Evolutionary conservation across 1,140 invertebrate species (phyloP).

Genomic region (Euschistus heros): DNA sequence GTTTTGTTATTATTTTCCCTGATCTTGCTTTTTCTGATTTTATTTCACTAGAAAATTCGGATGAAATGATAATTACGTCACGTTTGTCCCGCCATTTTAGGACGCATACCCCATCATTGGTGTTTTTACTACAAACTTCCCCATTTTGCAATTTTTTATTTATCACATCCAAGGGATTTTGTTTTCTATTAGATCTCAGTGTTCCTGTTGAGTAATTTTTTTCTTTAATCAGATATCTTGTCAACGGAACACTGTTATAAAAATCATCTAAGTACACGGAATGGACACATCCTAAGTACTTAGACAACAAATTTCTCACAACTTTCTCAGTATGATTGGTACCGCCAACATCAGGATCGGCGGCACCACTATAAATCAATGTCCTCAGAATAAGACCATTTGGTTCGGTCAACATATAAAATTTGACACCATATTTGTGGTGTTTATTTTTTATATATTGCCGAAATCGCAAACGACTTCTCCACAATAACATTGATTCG

Average conservation of each 20-base stretch:
- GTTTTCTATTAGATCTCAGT: constrained; percentile 34
- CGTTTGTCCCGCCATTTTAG: constrained; percentile 37
- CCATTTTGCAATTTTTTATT: constrained; percentile 34
- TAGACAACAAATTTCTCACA: constrained; percentile 21
- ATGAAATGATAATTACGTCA: constrained; percentile 19
- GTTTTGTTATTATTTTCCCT: constrained; percentile 2
- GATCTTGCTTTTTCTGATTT: background rate
- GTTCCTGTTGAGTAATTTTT: constrained; percentile 40
- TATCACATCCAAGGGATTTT: constrained; percentile 34
- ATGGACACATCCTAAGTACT: constrained; percentile 22
- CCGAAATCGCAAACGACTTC: constrained; percentile 33
- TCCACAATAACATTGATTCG: constrained; percentile 32
- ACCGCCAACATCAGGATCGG: constrained; percentile 6
- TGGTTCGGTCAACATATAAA: constrained; percentile 31
- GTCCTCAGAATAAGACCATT: constrained; percentile 20
- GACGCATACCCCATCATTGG: constrained; percentile 35
- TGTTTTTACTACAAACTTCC: constrained; percentile 32
- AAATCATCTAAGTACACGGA: constrained; percentile 29
- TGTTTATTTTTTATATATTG: constrained; percentile 33
- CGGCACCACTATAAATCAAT: constrained; percentile 10
- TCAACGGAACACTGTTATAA: constrained; percentile 37
- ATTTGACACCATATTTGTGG: constrained; percentile 33
- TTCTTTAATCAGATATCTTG: constrained; percentile 34
- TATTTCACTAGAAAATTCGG: background rate
- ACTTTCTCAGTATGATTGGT: constrained; percentile 20